These are phyloP conservation scores for Echinometra lucunter DNA, from an alignment of 53 echinoderm and acorn worm species.

Conservation along the genomic window DNA sequence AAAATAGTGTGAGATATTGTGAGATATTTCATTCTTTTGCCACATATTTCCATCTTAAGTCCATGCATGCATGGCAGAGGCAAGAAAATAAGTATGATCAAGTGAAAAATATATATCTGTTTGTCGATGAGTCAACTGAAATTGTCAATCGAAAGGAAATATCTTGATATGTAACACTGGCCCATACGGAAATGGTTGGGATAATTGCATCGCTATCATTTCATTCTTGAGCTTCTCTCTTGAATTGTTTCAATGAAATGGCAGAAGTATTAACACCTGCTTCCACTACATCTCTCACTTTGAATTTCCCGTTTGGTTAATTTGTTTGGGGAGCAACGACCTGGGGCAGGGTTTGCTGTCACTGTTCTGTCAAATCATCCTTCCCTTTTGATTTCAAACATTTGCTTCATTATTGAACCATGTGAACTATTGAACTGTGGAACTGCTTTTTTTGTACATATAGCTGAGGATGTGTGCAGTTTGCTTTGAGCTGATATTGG, in stretches of 20 bases:
- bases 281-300: slow-evolving; percentile 27
- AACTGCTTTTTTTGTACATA: background rate
- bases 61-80: background rate
- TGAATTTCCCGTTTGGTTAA: slow-evolving; percentile 49
- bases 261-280: slow-evolving; percentile 33
- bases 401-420: background rate
- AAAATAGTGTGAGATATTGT: too few relatives aligned
- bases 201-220: background rate
- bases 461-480: background rate
- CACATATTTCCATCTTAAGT: background rate
- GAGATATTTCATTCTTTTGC: background rate
- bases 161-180: slow-evolving; percentile 15
- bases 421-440: too few relatives aligned
- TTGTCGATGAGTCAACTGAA: slow-evolving; percentile 3
- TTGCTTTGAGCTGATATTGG: too few relatives aligned
- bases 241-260: background rate
- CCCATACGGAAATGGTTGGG: background rate
- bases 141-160: background rate
- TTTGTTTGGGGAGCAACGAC: slow-evolving; percentile 53
- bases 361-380: slow-evolving; percentile 40
- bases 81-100: background rate
- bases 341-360: background rate
- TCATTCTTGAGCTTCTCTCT: background rate
- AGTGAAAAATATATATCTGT: background rate
- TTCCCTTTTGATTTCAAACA: background rate